Percentiles rank a stretch among this genome's conserved stretches.
Conservation (phyloP, 2,113 vertebrate genomes). For the Sialia sialis region DNA sequence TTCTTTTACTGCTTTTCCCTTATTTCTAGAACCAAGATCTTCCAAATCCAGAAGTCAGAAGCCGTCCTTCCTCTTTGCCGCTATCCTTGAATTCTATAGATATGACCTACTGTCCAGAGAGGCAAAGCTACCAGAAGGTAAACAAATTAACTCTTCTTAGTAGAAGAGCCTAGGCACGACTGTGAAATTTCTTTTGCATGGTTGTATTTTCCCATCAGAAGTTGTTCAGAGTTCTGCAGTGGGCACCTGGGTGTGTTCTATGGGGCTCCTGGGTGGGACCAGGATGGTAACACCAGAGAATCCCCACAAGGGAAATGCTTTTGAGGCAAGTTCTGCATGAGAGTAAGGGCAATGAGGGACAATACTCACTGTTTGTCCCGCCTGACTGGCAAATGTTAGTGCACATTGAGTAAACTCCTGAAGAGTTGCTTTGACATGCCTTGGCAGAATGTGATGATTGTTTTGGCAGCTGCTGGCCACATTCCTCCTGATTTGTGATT, state of each 20-base stretch:
- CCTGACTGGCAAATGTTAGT: background rate
- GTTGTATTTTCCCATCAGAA: background rate
- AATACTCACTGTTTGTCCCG: background rate
- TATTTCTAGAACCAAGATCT: conserved; percentile 3
- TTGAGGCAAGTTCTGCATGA: background rate
- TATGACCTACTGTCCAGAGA: rapidly evolving
- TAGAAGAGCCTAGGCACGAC: background rate
- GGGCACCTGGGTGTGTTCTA: background rate
- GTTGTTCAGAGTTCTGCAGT: background rate
- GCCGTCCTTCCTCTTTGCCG: conserved; percentile 29
- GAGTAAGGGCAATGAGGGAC: background rate
- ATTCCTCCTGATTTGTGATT: background rate
- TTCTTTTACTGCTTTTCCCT: background rate
- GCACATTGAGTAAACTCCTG: background rate
- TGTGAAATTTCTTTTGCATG: background rate
- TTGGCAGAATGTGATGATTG: background rate
- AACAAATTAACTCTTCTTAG: background rate
- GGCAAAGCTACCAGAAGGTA: background rate
- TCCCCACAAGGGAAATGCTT: background rate
- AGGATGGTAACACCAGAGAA: background rate
- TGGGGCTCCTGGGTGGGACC: background rate
- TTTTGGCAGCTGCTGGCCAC: background rate
- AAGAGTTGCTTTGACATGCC: background rate
- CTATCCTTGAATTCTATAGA: background rate
- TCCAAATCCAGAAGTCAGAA: background rate